These are phyloP conservation scores for Lasioglossum morio DNA, from an alignment of 2,888 invertebrate genomes.

Conservation along the genomic window DNA sequence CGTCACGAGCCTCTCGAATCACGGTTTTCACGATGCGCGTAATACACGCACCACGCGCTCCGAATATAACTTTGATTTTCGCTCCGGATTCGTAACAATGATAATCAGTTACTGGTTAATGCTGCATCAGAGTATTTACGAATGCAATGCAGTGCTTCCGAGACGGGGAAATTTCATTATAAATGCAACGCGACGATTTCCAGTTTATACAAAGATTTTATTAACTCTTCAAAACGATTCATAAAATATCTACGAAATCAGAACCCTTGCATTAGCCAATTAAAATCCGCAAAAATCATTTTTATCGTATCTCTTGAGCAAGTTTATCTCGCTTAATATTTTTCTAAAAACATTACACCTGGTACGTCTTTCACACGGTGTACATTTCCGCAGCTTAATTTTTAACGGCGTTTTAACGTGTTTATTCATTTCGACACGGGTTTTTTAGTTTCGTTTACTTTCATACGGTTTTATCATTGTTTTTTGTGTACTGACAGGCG, in stretches of 20 bases:
- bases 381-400: neutral
- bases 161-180: neutral
- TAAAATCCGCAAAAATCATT: neutral
- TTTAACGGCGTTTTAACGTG: neutral
- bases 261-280: neutral
- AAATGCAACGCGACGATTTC: neutral
- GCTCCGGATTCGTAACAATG: neutral
- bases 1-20: neutral
- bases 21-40: neutral
- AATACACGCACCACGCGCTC: neutral
- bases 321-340: neutral
- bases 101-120: neutral
- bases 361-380: neutral
- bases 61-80: conserved; percentile 14
- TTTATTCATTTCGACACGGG: neutral
- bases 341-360: neutral
- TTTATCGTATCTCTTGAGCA: neutral
- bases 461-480: neutral
- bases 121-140: neutral
- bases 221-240: neutral
- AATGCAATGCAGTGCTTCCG: neutral
- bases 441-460: neutral
- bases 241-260: neutral
- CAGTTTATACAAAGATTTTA: neutral
- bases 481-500: neutral